Conservation (phyloP, 2,797 vertebrate genomes). For the Neosilurus mollespiculum region DNA sequence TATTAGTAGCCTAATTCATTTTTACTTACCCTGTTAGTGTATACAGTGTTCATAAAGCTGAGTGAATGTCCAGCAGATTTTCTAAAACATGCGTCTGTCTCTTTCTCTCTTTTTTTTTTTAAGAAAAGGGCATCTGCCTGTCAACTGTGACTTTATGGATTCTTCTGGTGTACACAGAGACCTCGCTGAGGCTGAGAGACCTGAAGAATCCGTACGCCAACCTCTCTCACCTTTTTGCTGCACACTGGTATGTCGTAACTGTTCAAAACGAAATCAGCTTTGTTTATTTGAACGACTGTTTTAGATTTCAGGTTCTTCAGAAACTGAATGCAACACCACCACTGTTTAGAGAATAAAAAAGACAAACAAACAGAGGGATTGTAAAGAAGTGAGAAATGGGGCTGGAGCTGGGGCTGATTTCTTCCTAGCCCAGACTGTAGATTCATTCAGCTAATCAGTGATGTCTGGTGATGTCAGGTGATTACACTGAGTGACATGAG, state of each 20-base stretch:
- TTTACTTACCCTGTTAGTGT: not conserved
- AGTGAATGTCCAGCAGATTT: not conserved
- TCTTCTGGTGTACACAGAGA: constrained; percentile 80
- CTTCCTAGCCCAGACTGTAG: constrained; percentile 7
- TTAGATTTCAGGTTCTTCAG: not conserved
- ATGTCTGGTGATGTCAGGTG: not conserved
- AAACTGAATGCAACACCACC: not conserved
- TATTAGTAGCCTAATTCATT: not conserved
- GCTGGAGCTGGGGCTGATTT: not conserved
- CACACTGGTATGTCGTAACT: constrained; percentile 73
- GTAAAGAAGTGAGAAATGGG: not conserved
- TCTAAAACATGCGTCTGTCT: not conserved
- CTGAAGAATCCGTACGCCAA: constrained; percentile 78
- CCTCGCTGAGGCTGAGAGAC: constrained; percentile 79
- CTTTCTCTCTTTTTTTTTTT: not conserved
- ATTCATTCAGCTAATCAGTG: not conserved
- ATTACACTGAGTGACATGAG: not conserved
- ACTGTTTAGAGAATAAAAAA: not conserved
- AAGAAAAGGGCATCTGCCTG: constrained; percentile 79
- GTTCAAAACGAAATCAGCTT: not conserved
- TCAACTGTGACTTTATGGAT: constrained; percentile 82
- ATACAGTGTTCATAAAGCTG: not conserved
- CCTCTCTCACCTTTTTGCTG: constrained; percentile 80
- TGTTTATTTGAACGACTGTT: not conserved
- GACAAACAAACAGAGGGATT: not conserved